These are phyloP conservation scores for Macquaria australasica DNA, from an alignment of 2,113 vertebrate species.

Conservation along the genomic window DNA sequence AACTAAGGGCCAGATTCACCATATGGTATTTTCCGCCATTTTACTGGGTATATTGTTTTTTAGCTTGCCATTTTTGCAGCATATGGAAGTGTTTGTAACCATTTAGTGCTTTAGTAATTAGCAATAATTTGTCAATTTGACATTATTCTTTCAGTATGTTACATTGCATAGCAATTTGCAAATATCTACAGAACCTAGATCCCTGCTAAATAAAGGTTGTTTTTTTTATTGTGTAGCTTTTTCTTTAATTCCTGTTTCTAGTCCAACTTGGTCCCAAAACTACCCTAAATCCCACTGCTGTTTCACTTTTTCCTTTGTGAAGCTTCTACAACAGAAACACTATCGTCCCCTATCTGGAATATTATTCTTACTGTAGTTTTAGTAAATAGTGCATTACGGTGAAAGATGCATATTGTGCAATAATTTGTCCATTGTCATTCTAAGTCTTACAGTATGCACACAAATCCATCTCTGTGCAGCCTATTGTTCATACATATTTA, in stretches of 20 bases:
- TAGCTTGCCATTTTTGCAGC: neutral
- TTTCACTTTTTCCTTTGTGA: neutral
- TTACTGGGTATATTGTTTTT: neutral
- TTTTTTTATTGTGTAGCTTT: neutral
- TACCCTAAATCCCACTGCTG: neutral
- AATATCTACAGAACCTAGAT: neutral
- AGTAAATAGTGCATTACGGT: neutral
- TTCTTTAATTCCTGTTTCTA: neutral
- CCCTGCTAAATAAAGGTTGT: neutral
- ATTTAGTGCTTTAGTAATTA: fast-evolving
- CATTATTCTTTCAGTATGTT: neutral
- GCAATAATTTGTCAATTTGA: neutral
- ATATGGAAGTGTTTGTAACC: neutral
- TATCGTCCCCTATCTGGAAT: no score
- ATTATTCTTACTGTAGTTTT: no score
- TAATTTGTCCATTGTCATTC: neutral
- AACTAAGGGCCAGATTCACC: neutral
- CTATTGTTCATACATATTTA: neutral
- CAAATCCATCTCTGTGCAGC: neutral
- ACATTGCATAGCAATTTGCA: neutral
- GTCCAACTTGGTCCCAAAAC: neutral
- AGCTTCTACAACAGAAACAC: neutral
- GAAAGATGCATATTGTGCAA: neutral
- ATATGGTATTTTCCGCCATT: conserved; percentile 43
- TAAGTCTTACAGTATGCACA: neutral